Evolutionary conservation across 2,797 vertebrate species (phyloP).

Genomic region (Psittacula echo): DNA sequence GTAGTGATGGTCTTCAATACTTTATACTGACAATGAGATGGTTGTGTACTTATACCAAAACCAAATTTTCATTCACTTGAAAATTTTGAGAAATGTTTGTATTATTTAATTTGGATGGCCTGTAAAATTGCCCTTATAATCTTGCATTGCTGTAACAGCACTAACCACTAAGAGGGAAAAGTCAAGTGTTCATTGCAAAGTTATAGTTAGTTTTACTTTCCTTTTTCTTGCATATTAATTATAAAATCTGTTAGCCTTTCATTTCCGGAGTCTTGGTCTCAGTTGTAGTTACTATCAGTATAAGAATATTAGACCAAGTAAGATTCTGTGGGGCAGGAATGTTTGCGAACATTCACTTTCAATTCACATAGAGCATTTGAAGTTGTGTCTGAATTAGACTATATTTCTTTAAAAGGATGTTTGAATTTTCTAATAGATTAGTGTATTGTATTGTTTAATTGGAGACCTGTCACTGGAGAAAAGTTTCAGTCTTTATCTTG

Average conservation of each 20-base stretch:
- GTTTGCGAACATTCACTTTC: neutral
- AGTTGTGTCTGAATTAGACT: neutral
- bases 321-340: neutral
- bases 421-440: neutral
- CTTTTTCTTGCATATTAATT: neutral
- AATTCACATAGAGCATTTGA: neutral
- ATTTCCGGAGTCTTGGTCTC: neutral
- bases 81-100: neutral
- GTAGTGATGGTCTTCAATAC: neutral
- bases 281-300: neutral
- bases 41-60: neutral
- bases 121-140: neutral
- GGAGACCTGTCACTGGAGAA: neutral
- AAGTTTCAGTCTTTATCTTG: neutral
- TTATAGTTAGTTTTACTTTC: neutral
- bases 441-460: neutral
- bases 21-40: neutral
- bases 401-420: neutral
- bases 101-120: neutral
- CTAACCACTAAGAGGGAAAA: neutral
- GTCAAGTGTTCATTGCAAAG: neutral
- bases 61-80: neutral
- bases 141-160: neutral
- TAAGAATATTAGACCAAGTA: neutral
- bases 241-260: neutral